Conservation (phyloP, 2,797 vertebrate species). For the Setipinna tenuifilis region DNA sequence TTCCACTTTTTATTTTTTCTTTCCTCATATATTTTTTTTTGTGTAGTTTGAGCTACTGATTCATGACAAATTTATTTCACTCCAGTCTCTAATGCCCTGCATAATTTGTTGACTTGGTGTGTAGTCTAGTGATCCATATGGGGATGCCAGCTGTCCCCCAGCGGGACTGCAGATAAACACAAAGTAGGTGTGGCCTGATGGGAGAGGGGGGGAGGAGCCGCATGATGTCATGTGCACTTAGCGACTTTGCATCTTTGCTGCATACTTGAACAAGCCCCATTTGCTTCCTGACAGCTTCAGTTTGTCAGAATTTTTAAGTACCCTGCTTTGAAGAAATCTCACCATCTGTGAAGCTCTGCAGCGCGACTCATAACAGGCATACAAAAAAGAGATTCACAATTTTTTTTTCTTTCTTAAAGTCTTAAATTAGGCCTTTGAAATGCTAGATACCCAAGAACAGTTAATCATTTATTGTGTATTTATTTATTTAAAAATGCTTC, state of each 20-base stretch:
- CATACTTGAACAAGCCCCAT: neutral
- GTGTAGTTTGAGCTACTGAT: neutral
- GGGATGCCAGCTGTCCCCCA: neutral
- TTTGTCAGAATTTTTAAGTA: neutral
- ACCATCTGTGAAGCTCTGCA: neutral
- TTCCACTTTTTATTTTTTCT: neutral
- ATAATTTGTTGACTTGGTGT: neutral
- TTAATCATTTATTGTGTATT: neutral
- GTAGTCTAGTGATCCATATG: neutral
- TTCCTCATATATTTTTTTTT: neutral
- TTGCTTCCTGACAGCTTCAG: neutral
- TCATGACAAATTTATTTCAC: neutral
- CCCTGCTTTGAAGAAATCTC: neutral
- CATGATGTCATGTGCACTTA: neutral
- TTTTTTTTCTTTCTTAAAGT: neutral
- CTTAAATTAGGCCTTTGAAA: neutral
- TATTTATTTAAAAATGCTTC: neutral
- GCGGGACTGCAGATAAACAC: neutral
- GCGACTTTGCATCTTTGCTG: neutral
- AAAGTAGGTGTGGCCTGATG: neutral
- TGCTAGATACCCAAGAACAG: neutral
- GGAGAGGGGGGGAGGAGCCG: neutral
- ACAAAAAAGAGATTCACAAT: neutral
- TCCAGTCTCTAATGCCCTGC: neutral
- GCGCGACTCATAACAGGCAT: neutral